Evolutionary conservation across 1,140 invertebrate species (phyloP).

Genomic region (Listronotus oregonensis): DNA sequence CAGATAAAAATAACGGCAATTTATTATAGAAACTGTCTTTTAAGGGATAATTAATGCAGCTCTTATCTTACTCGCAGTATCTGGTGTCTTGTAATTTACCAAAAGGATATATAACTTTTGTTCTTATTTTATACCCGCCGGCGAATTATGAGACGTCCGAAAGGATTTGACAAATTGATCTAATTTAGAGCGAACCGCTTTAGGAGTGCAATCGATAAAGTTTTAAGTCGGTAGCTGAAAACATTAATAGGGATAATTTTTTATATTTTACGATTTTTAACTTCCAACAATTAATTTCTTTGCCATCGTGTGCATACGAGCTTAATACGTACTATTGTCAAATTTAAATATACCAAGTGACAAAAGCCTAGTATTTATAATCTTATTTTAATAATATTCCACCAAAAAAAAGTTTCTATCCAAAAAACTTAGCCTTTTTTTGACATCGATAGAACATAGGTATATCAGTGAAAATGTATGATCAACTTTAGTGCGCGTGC

Average conservation of each 20-base stretch:
- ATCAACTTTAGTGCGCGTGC: no score
- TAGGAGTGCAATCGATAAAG: slow-evolving; percentile 41
- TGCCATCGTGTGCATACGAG: no score
- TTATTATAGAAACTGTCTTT: slow-evolving; percentile 32
- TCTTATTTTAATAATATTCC: no score
- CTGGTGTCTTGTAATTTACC: slow-evolving; percentile 42
- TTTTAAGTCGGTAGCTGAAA: slow-evolving; percentile 20
- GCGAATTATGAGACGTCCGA: slow-evolving; percentile 45
- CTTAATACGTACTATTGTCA: no score
- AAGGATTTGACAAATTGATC: slow-evolving; percentile 48
- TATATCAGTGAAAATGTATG: no score
- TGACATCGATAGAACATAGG: no score
- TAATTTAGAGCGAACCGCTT: slow-evolving; percentile 42
- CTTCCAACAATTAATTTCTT: no score
- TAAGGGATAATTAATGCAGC: slow-evolving; percentile 37
- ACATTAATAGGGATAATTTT: slow-evolving; percentile 7
- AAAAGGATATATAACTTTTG: slow-evolving; percentile 42
- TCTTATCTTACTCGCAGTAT: slow-evolving; percentile 34
- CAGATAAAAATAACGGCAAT: slow-evolving; percentile 33
- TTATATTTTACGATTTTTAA: neutral
- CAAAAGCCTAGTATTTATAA: no score
- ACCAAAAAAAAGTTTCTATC: no score
- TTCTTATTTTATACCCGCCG: slow-evolving; percentile 40
- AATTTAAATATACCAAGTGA: no score
- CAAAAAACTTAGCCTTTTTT: no score